Evolutionary conservation across 1,140 invertebrate genomes (phyloP).

Genomic region (Bombus consobrinus): DNA sequence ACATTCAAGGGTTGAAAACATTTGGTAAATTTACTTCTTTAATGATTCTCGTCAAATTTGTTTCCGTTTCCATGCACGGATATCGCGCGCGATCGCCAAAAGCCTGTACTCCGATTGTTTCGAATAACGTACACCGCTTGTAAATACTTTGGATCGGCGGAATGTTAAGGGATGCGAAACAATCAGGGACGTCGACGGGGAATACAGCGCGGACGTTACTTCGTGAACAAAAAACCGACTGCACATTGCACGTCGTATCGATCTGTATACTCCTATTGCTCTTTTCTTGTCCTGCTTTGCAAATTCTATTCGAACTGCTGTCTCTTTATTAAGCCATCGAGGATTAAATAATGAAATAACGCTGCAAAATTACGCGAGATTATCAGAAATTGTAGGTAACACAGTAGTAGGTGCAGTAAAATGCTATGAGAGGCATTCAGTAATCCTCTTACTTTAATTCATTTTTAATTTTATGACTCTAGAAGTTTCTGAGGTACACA

Average conservation of each 20-base stretch:
- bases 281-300: neutral
- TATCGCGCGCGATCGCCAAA: no score
- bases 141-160: neutral
- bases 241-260: neutral
- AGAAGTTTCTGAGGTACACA: neutral
- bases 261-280: neutral
- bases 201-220: slow-evolving; percentile 24
- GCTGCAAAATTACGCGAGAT: neutral
- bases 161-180: slow-evolving; percentile 5
- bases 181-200: slow-evolving; percentile 9
- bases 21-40: slow-evolving; percentile 15
- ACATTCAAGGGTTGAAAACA: slow-evolving; percentile 32
- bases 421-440: no score
- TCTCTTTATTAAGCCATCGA: neutral
- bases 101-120: neutral
- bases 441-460: neutral
- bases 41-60: neutral
- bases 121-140: neutral
- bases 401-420: neutral
- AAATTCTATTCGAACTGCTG: neutral
- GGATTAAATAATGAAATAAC: neutral
- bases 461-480: neutral
- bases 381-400: neutral
- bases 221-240: neutral
- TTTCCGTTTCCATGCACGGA: neutral